Percentiles rank a stretch among this genome's conserved stretches.
Evolutionary conservation across 2,888 invertebrate species (phyloP).

Genomic region (Laothoe populi): DNA sequence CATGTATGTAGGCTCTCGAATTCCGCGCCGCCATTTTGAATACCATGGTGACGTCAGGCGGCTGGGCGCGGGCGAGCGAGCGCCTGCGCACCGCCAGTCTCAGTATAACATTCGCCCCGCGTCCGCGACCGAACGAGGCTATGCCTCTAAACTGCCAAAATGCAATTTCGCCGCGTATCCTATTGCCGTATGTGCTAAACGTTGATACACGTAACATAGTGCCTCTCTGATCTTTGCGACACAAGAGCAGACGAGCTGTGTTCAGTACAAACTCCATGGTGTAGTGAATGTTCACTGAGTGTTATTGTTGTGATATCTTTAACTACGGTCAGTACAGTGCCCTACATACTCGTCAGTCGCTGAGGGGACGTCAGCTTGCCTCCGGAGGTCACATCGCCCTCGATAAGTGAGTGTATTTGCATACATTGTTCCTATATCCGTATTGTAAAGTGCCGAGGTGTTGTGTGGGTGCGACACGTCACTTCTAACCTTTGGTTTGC

Average conservation of each 20-base stretch:
- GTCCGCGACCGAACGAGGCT: conserved; percentile 75
- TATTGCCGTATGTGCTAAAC: conserved; percentile 66
- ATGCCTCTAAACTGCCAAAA: conserved; percentile 73
- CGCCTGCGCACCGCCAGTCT: conserved; percentile 68
- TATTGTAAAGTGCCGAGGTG: conserved; percentile 50
- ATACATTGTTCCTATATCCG: conserved; percentile 68
- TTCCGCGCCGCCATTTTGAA: conserved; percentile 83
- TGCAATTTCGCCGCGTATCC: conserved; percentile 73
- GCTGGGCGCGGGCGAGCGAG: conserved; percentile 75
- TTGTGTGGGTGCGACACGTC: conserved; percentile 79
- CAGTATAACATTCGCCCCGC: conserved; percentile 76
- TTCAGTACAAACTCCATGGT: conserved; percentile 54
- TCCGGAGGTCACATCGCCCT: conserved; percentile 68
- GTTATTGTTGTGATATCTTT: conserved; percentile 80
- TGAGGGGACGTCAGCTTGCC: conserved; percentile 66
- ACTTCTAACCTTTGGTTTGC: conserved; percentile 58
- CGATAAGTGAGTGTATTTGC: conserved; percentile 77
- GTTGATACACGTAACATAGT: conserved; percentile 60
- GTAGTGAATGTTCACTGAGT: conserved; percentile 72
- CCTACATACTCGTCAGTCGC: conserved; percentile 65
- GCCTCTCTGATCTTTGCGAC: conserved; percentile 77
- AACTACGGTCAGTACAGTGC: conserved; percentile 70
- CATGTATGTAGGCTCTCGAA: conserved; percentile 78
- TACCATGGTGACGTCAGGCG: conserved; percentile 80
- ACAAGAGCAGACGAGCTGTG: conserved; percentile 77